phyloP scores from a whole-genome alignment of 2,797 vertebrate genomes.

The Lacerta agilis region DNA sequence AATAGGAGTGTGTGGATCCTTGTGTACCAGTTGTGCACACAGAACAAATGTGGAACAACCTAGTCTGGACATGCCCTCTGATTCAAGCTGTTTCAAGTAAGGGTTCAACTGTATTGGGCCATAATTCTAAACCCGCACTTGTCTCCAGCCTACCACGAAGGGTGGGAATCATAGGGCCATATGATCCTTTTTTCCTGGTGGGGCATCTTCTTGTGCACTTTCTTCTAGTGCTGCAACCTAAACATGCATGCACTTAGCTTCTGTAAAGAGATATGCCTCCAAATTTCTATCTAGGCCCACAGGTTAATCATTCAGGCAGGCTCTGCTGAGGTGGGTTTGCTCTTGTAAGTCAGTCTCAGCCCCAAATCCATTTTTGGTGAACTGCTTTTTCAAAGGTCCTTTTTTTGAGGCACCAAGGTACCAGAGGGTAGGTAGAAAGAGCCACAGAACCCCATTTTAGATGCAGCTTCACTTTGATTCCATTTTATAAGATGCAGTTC shows the following conservation, averaged over 20 bases:
- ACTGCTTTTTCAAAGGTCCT: slow-evolving; percentile 20
- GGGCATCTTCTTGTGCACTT: neutral
- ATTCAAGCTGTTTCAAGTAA: neutral
- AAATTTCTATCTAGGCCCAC: neutral
- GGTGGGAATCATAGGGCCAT: neutral
- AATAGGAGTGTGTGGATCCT: no score
- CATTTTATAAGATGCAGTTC: no score
- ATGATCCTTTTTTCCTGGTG: neutral
- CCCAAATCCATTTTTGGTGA: neutral
- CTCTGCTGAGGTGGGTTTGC: neutral
- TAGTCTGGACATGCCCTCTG: no score
- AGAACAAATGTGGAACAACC: no score
- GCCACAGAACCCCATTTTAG: no score
- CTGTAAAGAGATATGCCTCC: neutral
- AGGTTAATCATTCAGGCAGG: neutral
- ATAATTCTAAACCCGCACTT: no score
- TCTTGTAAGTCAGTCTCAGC: neutral
- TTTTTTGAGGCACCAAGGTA: no score
- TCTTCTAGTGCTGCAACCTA: neutral
- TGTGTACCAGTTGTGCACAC: no score
- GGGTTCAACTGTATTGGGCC: neutral
- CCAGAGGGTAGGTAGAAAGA: no score
- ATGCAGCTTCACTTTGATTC: no score
- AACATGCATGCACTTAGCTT: neutral
- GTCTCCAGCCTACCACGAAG: neutral